Base-by-base conservation (phyloP, 2,888 invertebrate genomes). In the Notodonta dromedarius region DNA sequence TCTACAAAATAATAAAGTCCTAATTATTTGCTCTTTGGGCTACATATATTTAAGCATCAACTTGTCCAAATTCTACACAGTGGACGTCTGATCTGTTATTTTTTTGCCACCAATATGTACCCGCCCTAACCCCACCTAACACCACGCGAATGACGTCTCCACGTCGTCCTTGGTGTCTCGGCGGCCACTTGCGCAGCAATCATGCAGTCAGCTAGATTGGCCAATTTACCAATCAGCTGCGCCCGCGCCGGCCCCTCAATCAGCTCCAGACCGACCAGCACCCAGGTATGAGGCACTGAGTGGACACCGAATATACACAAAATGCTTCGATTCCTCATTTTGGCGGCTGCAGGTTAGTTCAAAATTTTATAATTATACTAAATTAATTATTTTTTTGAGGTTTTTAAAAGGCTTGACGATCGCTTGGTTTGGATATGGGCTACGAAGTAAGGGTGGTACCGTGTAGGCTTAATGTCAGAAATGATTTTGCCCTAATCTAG, bases 191-290 rank as follows among this genome's bases (percentile, higher is more conserved):
- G 77, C 77, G 77, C 83, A 84, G 82, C 86, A 87, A 83, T 82
- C 84, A 83, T 77, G 80, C 67, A 66, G 70, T 71, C 74, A 66
- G 72, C 63, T 57, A 76, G 78, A 90, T 90, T 89, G 90, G 78
- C 70, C 89, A 90, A 91, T 92, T 92, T 88, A 84, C 65, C 87
- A 90, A 91, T 91, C 83, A 86, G 83, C 82, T 82, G 76, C 70
- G 57, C 66, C 70, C 69, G 73, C 66, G 66, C 66, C 70, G 75
- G 74, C 76, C 63, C 69, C 60, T 57, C 59, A 63, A 53, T 52
- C 71, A 58, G 70, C 70, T 69, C 74, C 67, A 63, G 66, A 69
- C 59, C 61, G 60, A 61, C 72, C 68, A 65, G 67, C 63, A 67
- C 61, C 71, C 69, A 67, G 72, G 42, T 48, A 68, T 68, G 71